Base-by-base conservation (phyloP, 2,113 vertebrate species). In the Neofelis nebulosa region DNA sequence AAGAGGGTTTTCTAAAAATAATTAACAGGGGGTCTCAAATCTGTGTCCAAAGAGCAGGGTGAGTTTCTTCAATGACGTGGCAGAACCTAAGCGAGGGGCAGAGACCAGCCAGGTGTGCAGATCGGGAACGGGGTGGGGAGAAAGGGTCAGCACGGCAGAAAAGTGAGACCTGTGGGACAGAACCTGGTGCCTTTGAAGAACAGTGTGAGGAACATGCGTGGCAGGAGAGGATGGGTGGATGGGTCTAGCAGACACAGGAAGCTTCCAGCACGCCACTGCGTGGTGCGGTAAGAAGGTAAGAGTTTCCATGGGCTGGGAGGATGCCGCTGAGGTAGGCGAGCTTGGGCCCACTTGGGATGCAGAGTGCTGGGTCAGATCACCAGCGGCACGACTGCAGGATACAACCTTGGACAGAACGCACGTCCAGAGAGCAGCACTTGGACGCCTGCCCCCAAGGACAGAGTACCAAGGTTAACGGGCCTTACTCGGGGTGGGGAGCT, bases 1-100 rank as follows among this genome's bases (percentile, higher is more conserved):
- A 55, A 78, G 41, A 89, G 33, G 45, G 73, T 89, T 94, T 93
- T 76, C 88, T 71, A 91, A 38, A 94, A 92, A 96, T 93, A 84
- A 25, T 8, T 27, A 88, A 87, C 19, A 52, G 18, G 41, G 79
- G 14, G 61, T 55, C 71, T 16, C 48, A 66, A 50, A 63, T 68
- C 74, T 65, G 9, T 3, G 45, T 3, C 13, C 7, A 25, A 63
- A 25, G 50, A 36, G 31, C 19, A 57, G 57, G 57, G 19, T 85
- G 33, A 65, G 41, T 41, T 63, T 89, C 55, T 45, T 45, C 41
- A 74, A 10, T 27, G 74, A 87, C 66, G 52, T 66, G 79, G 74
- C 18, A 33, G 29, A 68, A 92, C 12, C 8, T 16, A 76, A 80
- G 61, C n/a, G 48, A 16, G 33, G 27, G 57, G 15, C 5, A 19